Base-by-base conservation (phyloP, 92 coral and sea anemone genomes). In the Phenganax stokvisi region DNA sequence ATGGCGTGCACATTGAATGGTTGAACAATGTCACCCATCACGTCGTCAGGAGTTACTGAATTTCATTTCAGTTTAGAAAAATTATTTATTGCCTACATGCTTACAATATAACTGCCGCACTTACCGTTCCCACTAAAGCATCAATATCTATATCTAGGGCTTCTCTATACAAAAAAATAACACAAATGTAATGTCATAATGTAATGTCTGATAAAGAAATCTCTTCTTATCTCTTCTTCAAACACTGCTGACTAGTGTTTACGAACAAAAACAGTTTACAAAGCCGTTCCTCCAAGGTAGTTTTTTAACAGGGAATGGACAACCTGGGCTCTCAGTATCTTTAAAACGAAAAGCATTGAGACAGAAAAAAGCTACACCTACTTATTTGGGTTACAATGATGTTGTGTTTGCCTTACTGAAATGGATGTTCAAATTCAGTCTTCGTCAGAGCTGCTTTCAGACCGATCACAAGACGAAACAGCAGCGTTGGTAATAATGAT, bases 371-470 rank as follows among this genome's bases (percentile, higher is more conserved):
- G 47, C 47, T 37, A 37, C 47, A 37, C 47, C 47, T 5, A 37
- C 2, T 59, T 25, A 71, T 29, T 8, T 57, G 9, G 25, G 25
- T 71, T 37, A 17, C 83, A 55, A 11, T n/a, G 25, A 12, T 31
- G 13, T 16, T 69, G 44, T 71, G 3, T 37, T 1, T 37, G 3
- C 47, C 93, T 81, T 86, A 92, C 98, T 89, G 91, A 67, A 94
- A 81, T 0, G 98, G 97, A 66, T 94, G 98, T 59, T 92, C 91
- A 76, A 89, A 89, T 71, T 94, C 98, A 16, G 92, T 90, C 72
- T 87, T 91, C 76, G 80, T 74, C 25, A 92, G 80, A 15, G 96
- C 97, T 12, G 90, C 84, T 88, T 91, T 91, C 29, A 93, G 96
- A 30, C 91, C 90, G 71, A 94, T 57, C 59, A 91, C 85, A 64